Base-by-base conservation (phyloP, 2,113 vertebrate genomes). In the Sander vitreus region DNA sequence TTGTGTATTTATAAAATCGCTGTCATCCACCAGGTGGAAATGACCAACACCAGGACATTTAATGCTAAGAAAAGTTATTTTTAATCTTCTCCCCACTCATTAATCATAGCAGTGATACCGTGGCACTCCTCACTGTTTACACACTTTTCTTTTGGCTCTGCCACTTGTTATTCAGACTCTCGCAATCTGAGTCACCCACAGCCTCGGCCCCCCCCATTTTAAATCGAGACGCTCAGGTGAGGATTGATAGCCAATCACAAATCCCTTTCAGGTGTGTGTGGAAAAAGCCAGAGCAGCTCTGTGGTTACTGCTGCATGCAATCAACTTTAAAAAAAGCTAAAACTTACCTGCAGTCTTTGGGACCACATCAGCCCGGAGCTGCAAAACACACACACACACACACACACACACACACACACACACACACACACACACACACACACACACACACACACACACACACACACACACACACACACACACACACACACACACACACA, bases 281-380 rank as follows among this genome's bases (percentile, higher is more conserved):
- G 9, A 60, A 43, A 55, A 55, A 58, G 15, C 21, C 66, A 5
- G 10, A 50, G 55, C 76, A 55, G 76, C 27, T 54, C 16, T 50
- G 53, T 1, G 2, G 43, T n/a, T 7, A 1, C 6, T 6, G 51
- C 45, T 62, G 27, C 15, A 18, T 21, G 65, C 27, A 43, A 70
- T 5, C 0, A 71, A 50, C 53, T n/a, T 16, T 4, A 11, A 1
- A 19, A 19, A 33, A 48, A 5, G 0, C 1, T 36, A 7, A 36
- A 7, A 36, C 33, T 9, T 80, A 92, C 97, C 97, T 92, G 97
- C 97, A 62, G 97, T 99, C 93, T 97, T 97, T 50, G 98, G 98
- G n/a, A 98, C 97, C 51, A 96, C 96, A 83, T 99, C 97, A 54
- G 93, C 91, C 19, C 94, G 96, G 21, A 99, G 93, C 97, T 99